phyloP scores from a whole-genome alignment of 2,797 vertebrate genomes.

The Myotis pilosus region DNA sequence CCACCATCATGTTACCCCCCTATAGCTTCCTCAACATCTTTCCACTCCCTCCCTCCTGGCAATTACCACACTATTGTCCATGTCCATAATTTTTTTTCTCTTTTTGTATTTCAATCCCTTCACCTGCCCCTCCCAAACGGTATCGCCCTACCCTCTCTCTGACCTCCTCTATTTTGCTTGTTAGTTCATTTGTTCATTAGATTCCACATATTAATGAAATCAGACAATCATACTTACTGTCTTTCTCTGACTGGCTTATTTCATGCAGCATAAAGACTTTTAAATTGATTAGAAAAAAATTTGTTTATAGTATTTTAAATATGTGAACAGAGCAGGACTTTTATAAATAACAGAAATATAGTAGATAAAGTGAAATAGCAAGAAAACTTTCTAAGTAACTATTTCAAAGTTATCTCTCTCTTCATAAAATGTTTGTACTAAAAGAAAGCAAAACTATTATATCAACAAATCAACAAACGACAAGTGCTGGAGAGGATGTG shows the following conservation, averaged over 20 bases:
- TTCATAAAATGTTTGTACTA: neutral
- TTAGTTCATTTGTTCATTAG: neutral
- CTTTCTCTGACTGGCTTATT: neutral
- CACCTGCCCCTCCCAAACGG: neutral
- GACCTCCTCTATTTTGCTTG: neutral
- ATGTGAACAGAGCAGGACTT: neutral
- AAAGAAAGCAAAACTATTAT: neutral
- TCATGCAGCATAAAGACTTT: neutral
- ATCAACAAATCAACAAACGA: too few species aligned
- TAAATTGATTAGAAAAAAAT: neutral
- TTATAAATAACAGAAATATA: neutral
- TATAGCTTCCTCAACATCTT: neutral
- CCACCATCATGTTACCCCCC: neutral
- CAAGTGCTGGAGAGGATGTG: too few species aligned
- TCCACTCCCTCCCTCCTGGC: too few species aligned
- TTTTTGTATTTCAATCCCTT: neutral
- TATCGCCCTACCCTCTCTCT: too few species aligned
- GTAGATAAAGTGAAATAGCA: neutral
- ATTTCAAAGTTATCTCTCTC: neutral
- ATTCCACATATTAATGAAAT: neutral
- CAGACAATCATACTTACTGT: neutral
- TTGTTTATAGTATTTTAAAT: neutral
- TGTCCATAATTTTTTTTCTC: neutral
- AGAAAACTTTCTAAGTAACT: neutral
- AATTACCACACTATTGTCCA: neutral